A percentile compares a stretch with the other conserved stretches of the same genome.
Conservation (phyloP, 1,140 invertebrate species). For the Hylaeus volcanicus region DNA sequence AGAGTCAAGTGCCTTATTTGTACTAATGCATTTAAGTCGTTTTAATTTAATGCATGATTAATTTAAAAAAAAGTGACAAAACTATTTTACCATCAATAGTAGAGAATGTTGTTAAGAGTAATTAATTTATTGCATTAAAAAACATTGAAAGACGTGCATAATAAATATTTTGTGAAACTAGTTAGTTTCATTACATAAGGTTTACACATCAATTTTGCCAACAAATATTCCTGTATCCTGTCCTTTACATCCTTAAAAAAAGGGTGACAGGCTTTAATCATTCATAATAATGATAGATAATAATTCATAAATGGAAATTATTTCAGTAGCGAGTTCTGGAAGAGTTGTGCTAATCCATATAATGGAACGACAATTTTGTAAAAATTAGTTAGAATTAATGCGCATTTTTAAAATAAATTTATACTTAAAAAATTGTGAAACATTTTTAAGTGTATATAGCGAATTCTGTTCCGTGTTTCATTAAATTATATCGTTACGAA, state of each 20-base stretch:
- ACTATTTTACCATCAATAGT: slow-evolving; percentile 48
- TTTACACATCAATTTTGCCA: not conserved
- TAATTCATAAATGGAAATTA: no score
- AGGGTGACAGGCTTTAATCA: no score
- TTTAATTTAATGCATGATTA: slow-evolving; percentile 40
- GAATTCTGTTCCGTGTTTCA: no score
- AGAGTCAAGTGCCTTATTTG: slow-evolving; percentile 41
- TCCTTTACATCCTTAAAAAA: not conserved
- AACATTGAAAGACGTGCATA: slow-evolving; percentile 48
- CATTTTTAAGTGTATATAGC: no score
- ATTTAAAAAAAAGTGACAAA: slow-evolving; percentile 35
- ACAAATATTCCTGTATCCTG: slow-evolving; percentile 9
- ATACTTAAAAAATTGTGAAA: no score
- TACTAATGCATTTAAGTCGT: slow-evolving; percentile 49
- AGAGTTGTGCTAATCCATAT: no score
- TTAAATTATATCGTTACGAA: no score
- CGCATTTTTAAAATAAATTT: no score
- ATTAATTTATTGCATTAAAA: slow-evolving; percentile 55
- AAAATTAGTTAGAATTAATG: no score
- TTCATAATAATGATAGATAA: no score
- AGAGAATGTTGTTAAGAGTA: slow-evolving; percentile 48
- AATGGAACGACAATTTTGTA: no score
- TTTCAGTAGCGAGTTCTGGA: no score
- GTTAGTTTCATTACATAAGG: slow-evolving; percentile 2
- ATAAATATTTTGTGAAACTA: slow-evolving; percentile 47